Percentiles rank a stretch among this genome's conserved stretches.
These are phyloP conservation scores for Anguilla japonica DNA, from an alignment of 2,113 vertebrate species.

Conservation along the genomic window DNA sequence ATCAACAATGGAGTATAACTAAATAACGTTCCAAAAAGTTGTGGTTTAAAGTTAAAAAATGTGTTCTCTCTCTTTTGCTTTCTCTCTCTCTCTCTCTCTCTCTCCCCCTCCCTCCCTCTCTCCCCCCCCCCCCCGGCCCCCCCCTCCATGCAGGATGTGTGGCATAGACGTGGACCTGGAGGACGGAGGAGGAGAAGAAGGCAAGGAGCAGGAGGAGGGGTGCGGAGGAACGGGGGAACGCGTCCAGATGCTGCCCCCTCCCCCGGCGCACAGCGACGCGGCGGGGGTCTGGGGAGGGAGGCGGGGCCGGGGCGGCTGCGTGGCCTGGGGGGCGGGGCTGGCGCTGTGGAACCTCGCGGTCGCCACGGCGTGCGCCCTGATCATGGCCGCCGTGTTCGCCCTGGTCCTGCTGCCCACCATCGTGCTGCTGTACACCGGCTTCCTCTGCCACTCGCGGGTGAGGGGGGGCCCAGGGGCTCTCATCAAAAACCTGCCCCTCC, in stretches of 20 bases:
- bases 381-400: slow-evolving; percentile 70
- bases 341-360: slow-evolving; percentile 76
- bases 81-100: slow-evolving; percentile 9
- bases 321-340: slow-evolving; percentile 74
- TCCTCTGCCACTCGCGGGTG: slow-evolving; percentile 88
- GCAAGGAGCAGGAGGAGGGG: slow-evolving; percentile 59
- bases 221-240: slow-evolving; percentile 62
- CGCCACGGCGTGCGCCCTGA: slow-evolving; percentile 58
- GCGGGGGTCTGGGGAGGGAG: slow-evolving; percentile 66
- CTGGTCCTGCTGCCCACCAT: slow-evolving; percentile 74
- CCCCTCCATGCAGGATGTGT: slow-evolving; percentile 57
- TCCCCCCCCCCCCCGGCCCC: not conserved
- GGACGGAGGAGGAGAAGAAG: slow-evolving; percentile 57
- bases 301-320: slow-evolving; percentile 72
- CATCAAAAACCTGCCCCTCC: not conserved
- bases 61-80: too few species aligned
- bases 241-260: slow-evolving; percentile 71
- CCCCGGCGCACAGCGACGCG: slow-evolving; percentile 57
- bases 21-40: too few species aligned
- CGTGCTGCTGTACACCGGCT: slow-evolving; percentile 77
- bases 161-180: slow-evolving; percentile 66
- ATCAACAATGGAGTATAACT: too few species aligned
- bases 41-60: too few species aligned
- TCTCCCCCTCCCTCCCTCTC: slow-evolving; percentile 38
- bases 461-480: slow-evolving; percentile 11